Base-by-base conservation (phyloP, 2,888 invertebrate species). In the Antheraea yamamai region DNA sequence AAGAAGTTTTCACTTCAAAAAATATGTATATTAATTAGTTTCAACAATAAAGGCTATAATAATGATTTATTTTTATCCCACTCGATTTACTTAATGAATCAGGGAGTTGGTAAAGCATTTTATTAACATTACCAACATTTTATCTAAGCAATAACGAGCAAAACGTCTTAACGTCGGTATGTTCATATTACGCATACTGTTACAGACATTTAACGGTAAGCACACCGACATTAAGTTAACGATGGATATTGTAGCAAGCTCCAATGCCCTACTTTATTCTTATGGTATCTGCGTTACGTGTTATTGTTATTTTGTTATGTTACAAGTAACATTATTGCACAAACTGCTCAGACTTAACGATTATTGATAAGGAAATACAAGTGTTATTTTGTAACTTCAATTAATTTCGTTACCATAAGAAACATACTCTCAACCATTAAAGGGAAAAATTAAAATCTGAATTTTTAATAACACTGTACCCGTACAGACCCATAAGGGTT, bases 281-380 rank as follows among this genome's bases (percentile, higher is more conserved):
- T 73, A 73, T 73, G 61, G 39, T 23, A 35, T 51, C 18, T n/a
- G 12, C 73, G 47, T 55, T 73, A 72, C 51, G 55, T 18, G 55
- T 77, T 68, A 76, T 72, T 77, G 76, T 77, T 77, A 73, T 73
- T 73, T n/a, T 30, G n/a, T 52, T 72, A 70, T n/a, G 61, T 61
- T 61, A 61, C 35, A 39, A 39, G 70, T 20, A 39, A 39, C 39
- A 39, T 39, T 12, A 39, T 70, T 12, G 39, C n/a, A 70, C 26
- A 64, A 26, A 26, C 14, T 64, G 14, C 2, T 26, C 64, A 66
- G 64, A 66, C 30, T 26, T 66, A 66, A 66, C 26, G 23, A 12
- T 23, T 61, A n/a, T 23, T 23, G 23, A 23, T 61, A 26, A 61
- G 7, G 23, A 61, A 23, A 23, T 26, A 23, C 61, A 23, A 2